Conservation (phyloP, 1,140 invertebrate species). For the Drosophila biarmipes region DNA sequence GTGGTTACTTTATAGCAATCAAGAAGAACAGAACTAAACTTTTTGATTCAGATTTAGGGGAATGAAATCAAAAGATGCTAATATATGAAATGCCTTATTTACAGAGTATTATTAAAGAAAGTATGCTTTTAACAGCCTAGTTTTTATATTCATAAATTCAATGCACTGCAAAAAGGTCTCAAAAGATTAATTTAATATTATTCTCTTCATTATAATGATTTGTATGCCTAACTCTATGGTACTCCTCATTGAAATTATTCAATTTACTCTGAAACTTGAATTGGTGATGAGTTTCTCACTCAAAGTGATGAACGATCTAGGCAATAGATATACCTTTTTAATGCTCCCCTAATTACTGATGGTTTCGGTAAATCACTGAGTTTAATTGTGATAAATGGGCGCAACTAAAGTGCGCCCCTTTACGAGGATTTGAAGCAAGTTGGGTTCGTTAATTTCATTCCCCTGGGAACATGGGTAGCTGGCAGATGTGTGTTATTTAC, state of each 20-base stretch:
- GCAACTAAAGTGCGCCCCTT: not conserved
- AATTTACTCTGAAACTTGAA: not conserved
- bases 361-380: not conserved
- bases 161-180: not conserved
- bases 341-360: not conserved
- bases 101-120: too few species aligned
- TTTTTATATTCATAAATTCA: too few species aligned
- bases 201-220: not conserved
- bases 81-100: not conserved
- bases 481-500: slow-evolving; percentile 69
- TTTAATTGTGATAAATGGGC: slow-evolving; percentile 11
- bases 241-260: not conserved
- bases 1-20: not conserved
- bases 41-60: not conserved
- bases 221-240: too few species aligned
- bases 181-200: not conserved
- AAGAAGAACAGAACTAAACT: not conserved
- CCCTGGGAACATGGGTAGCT: slow-evolving; percentile 10
- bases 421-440: not conserved
- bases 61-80: slow-evolving; percentile 11
- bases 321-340: not conserved
- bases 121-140: too few species aligned
- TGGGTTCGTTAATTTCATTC: slow-evolving; percentile 31
- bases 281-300: not conserved
- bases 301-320: not conserved